These are phyloP conservation scores for Acropternis orthonyx DNA, from an alignment of 2,797 vertebrate genomes.

Conservation along the genomic window DNA sequence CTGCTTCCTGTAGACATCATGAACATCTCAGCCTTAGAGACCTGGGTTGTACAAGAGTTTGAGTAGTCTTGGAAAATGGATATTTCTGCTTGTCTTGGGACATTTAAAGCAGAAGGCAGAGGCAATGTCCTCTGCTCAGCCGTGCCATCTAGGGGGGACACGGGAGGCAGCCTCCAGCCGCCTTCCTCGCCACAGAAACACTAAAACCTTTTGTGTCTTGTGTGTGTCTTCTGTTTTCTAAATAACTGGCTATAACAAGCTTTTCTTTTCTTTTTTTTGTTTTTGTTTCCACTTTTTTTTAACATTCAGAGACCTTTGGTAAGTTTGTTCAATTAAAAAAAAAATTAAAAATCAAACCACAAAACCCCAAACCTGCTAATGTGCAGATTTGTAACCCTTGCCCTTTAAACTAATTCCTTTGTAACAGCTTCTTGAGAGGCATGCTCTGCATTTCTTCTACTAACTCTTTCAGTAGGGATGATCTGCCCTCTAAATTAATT, in stretches of 20 bases:
- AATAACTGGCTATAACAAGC: conserved; percentile 60
- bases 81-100: background rate
- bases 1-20: background rate
- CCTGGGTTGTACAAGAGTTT: background rate
- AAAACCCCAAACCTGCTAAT: conserved; percentile 69
- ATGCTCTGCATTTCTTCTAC: conserved; percentile 81
- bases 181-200: background rate
- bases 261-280: conserved; percentile 72
- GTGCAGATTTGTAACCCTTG: conserved; percentile 75
- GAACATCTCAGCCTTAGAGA: background rate
- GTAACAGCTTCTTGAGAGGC: conserved; percentile 85
- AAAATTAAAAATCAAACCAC: background rate
- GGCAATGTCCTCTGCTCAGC: background rate
- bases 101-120: background rate
- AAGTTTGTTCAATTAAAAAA: conserved; percentile 82
- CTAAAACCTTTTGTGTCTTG: conserved; percentile 45
- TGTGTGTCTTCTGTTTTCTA: conserved; percentile 52
- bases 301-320: conserved; percentile 98
- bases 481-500: conserved; percentile 55
- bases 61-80: background rate
- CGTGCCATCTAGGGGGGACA: conserved; percentile 15
- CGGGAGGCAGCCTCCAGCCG: background rate
- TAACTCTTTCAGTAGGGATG: conserved; percentile 70
- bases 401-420: conserved; percentile 88
- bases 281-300: conserved; percentile 64